Conservation (phyloP, 2,888 invertebrate genomes). For the Lamellibrachia satsuma region DNA sequence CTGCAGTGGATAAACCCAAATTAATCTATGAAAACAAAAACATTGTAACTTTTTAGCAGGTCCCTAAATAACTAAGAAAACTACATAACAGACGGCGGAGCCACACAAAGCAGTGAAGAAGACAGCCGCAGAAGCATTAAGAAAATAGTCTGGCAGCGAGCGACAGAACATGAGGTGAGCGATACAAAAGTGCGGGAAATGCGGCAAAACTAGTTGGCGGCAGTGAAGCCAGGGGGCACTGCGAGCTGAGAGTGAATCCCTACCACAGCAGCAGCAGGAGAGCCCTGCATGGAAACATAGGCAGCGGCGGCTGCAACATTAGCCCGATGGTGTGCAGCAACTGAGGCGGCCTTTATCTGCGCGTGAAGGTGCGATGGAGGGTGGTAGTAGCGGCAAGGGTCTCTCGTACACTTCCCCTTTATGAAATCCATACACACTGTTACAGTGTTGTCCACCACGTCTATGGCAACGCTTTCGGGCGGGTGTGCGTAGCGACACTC, state of each 20-base stretch:
- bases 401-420: slow-evolving; percentile 85
- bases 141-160: background rate
- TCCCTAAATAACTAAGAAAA: too few relatives aligned
- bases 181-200: background rate
- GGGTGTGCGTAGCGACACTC: slow-evolving; percentile 99
- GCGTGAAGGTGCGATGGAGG: slow-evolving; percentile 96
- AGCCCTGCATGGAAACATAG: slow-evolving; percentile 45
- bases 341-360: slow-evolving; percentile 65
- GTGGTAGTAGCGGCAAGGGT: slow-evolving; percentile 99
- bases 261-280: slow-evolving; percentile 63
- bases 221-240: slow-evolving; percentile 23
- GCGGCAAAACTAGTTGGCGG: background rate
- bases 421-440: slow-evolving; percentile 99
- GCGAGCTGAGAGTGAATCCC: slow-evolving; percentile 41
- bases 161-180: background rate
- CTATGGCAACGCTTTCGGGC: slow-evolving; percentile 91
- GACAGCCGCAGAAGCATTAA: background rate
- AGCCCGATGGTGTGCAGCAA: slow-evolving; percentile 77
- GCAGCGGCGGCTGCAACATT: slow-evolving; percentile 60
- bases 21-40: background rate
- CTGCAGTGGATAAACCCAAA: background rate
- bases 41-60: too few relatives aligned
- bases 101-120: background rate
- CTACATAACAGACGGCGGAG: background rate
- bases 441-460: slow-evolving; percentile 93